phyloP scores from a whole-genome alignment of 1,140 invertebrate genomes.

The Papilio aristodemus region DNA sequence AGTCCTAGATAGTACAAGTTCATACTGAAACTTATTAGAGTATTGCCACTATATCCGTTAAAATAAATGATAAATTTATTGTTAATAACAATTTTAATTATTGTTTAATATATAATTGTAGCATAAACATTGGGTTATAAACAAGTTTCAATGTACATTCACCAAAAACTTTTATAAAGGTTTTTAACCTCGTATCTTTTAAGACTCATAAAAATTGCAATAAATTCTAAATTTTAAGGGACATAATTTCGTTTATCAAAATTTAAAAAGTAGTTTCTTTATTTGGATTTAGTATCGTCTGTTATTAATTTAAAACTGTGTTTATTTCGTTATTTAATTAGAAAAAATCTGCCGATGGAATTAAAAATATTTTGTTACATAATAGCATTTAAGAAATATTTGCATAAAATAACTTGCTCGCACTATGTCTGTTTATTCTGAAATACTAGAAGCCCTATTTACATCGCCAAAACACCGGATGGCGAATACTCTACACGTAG shows the following conservation, averaged over 20 bases:
- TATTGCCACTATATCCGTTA: neutral
- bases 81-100: neutral
- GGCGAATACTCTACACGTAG: too few relatives aligned
- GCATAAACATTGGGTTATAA: neutral
- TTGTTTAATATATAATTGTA: neutral
- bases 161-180: conserved; percentile 8
- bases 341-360: too few relatives aligned
- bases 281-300: too few relatives aligned
- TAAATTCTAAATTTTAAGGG: neutral
- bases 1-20: neutral
- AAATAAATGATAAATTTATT: neutral
- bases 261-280: too few relatives aligned
- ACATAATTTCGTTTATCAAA: conserved; percentile 12
- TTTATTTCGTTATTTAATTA: too few relatives aligned
- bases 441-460: too few relatives aligned
- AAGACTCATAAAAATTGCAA: neutral
- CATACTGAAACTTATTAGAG: neutral
- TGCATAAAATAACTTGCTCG: too few relatives aligned
- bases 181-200: neutral
- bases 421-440: too few relatives aligned
- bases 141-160: conserved; percentile 1
- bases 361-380: too few relatives aligned
- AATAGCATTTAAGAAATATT: too few relatives aligned
- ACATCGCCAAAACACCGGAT: too few relatives aligned
- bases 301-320: too few relatives aligned